Percentiles rank a stretch among this genome's conserved stretches.
phyloP scores from a whole-genome alignment of 2,888 invertebrate species.

The Polyommatus icarus region DNA sequence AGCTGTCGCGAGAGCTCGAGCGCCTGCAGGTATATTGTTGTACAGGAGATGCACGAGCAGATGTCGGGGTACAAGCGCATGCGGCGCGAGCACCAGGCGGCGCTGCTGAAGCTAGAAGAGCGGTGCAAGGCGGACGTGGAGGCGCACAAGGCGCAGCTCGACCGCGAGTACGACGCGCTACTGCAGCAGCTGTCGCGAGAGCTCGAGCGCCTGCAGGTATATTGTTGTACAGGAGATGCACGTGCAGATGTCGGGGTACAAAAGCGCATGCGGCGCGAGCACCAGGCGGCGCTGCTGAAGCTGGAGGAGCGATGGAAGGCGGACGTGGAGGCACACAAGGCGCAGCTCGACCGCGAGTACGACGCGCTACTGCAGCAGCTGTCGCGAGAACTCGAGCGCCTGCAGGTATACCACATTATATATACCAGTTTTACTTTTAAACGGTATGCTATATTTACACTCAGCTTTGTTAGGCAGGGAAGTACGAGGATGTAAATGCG shows the following conservation, averaged over 20 bases:
- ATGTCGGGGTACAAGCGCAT: slow-evolving; percentile 99
- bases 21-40: slow-evolving; percentile 68
- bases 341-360: slow-evolving; percentile 97
- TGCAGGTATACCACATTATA: slow-evolving; percentile 84
- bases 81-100: slow-evolving; percentile 98
- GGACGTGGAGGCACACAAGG: slow-evolving; percentile 98
- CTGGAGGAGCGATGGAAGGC: slow-evolving; percentile 97
- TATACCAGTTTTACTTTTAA: too few relatives aligned
- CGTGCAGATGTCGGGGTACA: slow-evolving; percentile 99
- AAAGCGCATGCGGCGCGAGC: slow-evolving; percentile 98
- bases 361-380: slow-evolving; percentile 95
- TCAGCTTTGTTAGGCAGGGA: too few relatives aligned
- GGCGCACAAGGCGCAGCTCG: slow-evolving; percentile 95
- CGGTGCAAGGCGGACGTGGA: slow-evolving; percentile 98
- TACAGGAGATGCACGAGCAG: slow-evolving; percentile 98
- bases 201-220: slow-evolving; percentile 87
- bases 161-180: slow-evolving; percentile 97
- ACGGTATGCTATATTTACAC: too few relatives aligned
- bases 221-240: slow-evolving; percentile 89
- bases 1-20: slow-evolving; percentile 95
- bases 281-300: slow-evolving; percentile 96
- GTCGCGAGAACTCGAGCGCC: slow-evolving; percentile 93
- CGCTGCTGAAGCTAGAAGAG: slow-evolving; percentile 95
- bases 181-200: slow-evolving; percentile 95
- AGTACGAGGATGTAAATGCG: too few relatives aligned